Base-by-base conservation (phyloP, 2,113 vertebrate species). In the Tamias sibiricus region DNA sequence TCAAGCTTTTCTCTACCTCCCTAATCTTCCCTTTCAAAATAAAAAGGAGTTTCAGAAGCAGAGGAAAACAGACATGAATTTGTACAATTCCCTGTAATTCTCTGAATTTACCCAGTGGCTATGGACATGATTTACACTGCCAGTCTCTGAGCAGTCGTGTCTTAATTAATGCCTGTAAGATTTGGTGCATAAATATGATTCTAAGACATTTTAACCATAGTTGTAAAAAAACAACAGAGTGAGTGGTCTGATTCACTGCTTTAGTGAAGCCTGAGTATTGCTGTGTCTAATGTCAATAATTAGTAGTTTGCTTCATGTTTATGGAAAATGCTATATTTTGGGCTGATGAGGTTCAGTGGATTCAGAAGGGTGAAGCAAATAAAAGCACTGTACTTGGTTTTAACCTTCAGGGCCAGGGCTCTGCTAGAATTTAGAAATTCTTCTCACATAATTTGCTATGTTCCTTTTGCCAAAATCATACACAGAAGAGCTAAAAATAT, bases 401-500 rank as follows among this genome's bases (percentile, higher is more conserved):
- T 94, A 71, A 83, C 54, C 44, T 88, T 76, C 81, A 66, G 0
- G 3, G 90, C 24, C 57, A 85, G 59, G 24, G 54, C 92, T 98
- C 82, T 92, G 77, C 24, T 68, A 92, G 96, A 97, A 98, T 97
- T 88, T 49, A 84, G 94, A 97, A 98, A 97, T 96, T 96, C 91
- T 77, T 87, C 84, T 94, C 94, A 94, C 90, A 91, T 92, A 94
- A 96, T 93, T 89, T 0, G 0, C 86, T 30, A 5, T 71, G 14
- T 82, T 96, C 95, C 92, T 97, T 97, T 91, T 92, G 90, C 93
- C 94, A 96, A 95, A 97, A 91, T 97, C 94, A 95, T 96, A 96
- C 97, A 96, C 96, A 96, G 95, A 97, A 89, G 90, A 97, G 93
- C 97, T 97, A 96, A 96, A 97, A 90, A 90, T 97, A 97, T 49